Base-by-base conservation (phyloP, 1,140 invertebrate species). In the Drosophila grimshawi region DNA sequence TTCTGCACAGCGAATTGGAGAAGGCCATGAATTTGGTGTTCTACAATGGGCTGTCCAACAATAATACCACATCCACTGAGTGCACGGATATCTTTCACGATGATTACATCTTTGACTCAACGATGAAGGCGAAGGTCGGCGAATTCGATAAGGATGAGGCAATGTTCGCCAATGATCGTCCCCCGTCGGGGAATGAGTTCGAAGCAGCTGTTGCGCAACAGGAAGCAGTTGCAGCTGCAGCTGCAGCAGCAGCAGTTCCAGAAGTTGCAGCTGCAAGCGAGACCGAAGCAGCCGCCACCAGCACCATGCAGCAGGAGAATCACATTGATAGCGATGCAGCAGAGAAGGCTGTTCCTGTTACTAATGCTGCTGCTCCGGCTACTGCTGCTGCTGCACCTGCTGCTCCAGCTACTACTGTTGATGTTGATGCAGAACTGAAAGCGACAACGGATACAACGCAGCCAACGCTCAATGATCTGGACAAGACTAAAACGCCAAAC, bases 1-100 rank as follows among this genome's bases (percentile, higher is more conserved):
- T 97, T 91, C 93, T 97, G 70, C 97, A 97, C 93, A 96, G 95
- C 59, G 96, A 97, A 94, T 95, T 97, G 63, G 96, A 97, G 92
- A 95, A 95, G 92, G 96, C 95, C 90, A 93, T 97, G 63, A 93
- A 94, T 69, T 93, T 95, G 92, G 95, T 96, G 67, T 94, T 97
- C 62, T 67, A 75, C 74, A 76, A 79, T 8, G 65, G 81, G 64
- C 65, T 77, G 52, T 78, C 76, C 8, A 90, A 89, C 49, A 89
- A 85, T 33, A 86, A 88, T 37, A 81, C 81, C 5, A 75, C 39
- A 4, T 75, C 86, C 11, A 80, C 70, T 4, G 77, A 81, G 10
- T 76, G 66, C 19, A 81, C 81, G 7, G 78, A 82, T 10, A 76
- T 68, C 7, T 80, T 79, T 8, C 52, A 57, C 2, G 73, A 75